Conservation (phyloP, 2,113 vertebrate genomes). For the Brachyhypopomus gauderio region DNA sequence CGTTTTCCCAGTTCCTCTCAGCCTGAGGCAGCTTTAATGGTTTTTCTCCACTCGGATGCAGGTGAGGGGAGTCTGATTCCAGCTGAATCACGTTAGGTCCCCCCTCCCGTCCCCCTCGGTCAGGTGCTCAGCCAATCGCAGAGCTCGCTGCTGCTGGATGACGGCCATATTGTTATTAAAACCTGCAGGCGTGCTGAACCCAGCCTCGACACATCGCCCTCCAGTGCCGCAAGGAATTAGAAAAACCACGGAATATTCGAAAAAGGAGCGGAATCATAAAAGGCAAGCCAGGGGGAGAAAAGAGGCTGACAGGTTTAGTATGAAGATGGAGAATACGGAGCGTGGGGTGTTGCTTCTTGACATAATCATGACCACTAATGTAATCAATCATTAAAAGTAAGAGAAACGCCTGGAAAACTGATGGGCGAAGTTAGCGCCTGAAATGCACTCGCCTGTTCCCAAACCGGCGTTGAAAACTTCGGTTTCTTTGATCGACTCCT, state of each 20-base stretch:
- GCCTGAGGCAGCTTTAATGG: slow-evolving; percentile 86
- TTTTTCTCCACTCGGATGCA: slow-evolving; percentile 82
- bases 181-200: slow-evolving; percentile 83
- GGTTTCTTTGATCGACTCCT: neutral
- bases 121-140: slow-evolving; percentile 83
- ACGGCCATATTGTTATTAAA: slow-evolving; percentile 92
- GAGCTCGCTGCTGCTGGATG: slow-evolving; percentile 86
- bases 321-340: slow-evolving; percentile 19
- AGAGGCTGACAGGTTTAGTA: slow-evolving; percentile 28
- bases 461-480: neutral
- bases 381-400: slow-evolving; percentile 33
- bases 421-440: slow-evolving; percentile 29
- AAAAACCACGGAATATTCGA: slow-evolving; percentile 33
- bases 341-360: slow-evolving; percentile 11
- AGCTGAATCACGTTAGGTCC: slow-evolving; percentile 44
- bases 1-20: slow-evolving; percentile 80
- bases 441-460: neutral
- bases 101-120: slow-evolving; percentile 71
- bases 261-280: slow-evolving; percentile 40
- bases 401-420: neutral
- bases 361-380: slow-evolving; percentile 32
- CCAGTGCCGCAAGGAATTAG: slow-evolving; percentile 55
- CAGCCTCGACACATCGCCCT: slow-evolving; percentile 60
- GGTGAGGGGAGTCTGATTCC: slow-evolving; percentile 82
- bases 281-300: slow-evolving; percentile 18